Evolutionary conservation across 2,113 vertebrate genomes (phyloP).

Genomic region (Charadrius vociferus): DNA sequence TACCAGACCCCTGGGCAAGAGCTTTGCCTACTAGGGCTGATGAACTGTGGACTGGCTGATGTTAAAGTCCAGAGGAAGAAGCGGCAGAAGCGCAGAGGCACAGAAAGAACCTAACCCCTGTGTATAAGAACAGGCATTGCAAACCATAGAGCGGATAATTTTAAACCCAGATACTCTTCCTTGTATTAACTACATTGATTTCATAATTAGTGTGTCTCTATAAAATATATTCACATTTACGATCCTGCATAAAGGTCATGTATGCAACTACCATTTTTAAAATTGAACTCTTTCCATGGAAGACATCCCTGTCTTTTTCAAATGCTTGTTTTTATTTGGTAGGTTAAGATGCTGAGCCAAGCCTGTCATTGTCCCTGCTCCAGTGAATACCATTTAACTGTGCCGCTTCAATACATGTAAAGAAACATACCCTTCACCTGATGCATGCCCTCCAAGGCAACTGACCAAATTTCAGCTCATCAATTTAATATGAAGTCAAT

Average conservation of each 20-base stretch:
- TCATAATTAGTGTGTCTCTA: not conserved
- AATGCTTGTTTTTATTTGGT: slow-evolving; percentile 23
- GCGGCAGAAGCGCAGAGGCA: not conserved
- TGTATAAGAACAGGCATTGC: not conserved
- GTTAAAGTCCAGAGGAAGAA: not conserved
- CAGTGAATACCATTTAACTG: slow-evolving; percentile 33
- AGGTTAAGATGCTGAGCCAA: not conserved
- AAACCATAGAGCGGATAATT: not conserved
- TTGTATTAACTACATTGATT: not conserved
- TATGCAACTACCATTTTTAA: not conserved
- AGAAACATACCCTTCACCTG: slow-evolving; percentile 41
- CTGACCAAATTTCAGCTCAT: slow-evolving; percentile 61
- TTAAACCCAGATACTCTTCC: not conserved
- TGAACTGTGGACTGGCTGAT: not conserved
- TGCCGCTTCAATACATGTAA: not conserved
- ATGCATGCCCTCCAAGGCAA: slow-evolving; percentile 31
- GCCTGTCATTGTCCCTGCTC: not conserved
- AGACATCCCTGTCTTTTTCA: not conserved
- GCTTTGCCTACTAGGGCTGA: not conserved
- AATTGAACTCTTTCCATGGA: not conserved
- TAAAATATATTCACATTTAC: not conserved
- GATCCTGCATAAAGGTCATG: not conserved
- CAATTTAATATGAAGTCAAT: slow-evolving; percentile 71
- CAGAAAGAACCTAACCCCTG: not conserved
- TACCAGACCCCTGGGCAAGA: not conserved